Percentiles rank a stretch among this genome's conserved stretches.
Evolutionary conservation across 2,888 invertebrate species (phyloP).

Genomic region (Bombylius discolor): DNA sequence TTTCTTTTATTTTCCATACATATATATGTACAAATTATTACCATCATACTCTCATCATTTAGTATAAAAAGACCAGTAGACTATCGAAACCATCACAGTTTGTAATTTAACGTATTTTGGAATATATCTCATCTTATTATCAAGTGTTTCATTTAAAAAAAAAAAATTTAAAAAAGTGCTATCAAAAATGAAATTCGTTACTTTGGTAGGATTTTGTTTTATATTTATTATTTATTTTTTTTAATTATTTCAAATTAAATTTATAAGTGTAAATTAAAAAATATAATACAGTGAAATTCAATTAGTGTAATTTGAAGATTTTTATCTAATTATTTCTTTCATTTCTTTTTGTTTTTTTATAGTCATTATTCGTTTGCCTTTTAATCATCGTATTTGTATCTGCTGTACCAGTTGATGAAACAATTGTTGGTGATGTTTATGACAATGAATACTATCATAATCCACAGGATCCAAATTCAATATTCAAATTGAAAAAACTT

Average conservation of each 20-base stretch:
- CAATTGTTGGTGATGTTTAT: constrained; percentile 21
- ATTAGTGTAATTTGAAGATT: background rate
- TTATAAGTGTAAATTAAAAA: no score
- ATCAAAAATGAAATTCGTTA: constrained; percentile 11
- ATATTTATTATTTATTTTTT: background rate
- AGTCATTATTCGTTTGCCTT: constrained; percentile 28
- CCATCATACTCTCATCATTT: no score
- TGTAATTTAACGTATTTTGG: constrained; percentile 4
- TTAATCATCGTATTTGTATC: constrained; percentile 24
- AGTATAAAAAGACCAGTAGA: constrained; percentile 11
- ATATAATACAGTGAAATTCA: background rate
- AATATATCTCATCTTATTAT: background rate
- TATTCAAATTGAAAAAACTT: constrained; percentile 34
- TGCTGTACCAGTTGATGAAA: constrained; percentile 30
- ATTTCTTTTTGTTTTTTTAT: constrained; percentile 6
- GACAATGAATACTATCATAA: constrained; percentile 20
- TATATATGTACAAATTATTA: no score
- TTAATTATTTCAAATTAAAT: no score
- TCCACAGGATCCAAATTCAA: constrained; percentile 28
- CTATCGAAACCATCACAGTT: constrained; percentile 9
- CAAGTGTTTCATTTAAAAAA: no score
- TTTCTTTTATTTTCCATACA: no score
- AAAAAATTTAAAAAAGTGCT: background rate
- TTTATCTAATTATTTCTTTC: background rate
- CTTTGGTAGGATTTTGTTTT: constrained; percentile 8